Conservation (phyloP, 2,113 vertebrate genomes). For the Oreotrochilus melanogaster region DNA sequence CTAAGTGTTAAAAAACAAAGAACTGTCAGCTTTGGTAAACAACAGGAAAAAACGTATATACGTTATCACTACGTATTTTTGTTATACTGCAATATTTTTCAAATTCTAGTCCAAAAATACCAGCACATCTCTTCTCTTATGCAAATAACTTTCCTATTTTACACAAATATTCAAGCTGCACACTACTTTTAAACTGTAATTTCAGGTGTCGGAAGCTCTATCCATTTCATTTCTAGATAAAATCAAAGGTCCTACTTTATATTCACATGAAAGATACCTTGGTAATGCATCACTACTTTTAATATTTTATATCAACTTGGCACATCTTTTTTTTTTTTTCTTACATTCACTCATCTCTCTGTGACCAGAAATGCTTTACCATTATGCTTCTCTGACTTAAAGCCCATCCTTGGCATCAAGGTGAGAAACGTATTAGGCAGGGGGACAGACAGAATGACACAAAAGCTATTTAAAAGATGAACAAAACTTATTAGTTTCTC, state of each 20-base stretch:
- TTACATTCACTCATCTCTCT: not conserved
- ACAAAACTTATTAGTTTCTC: constrained; percentile 37
- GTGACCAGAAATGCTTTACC: constrained; percentile 50
- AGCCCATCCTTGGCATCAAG: constrained; percentile 16
- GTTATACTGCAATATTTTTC: not conserved
- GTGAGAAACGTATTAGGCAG: constrained; percentile 40
- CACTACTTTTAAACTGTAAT: not conserved
- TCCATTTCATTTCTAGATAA: not conserved
- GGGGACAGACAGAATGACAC: not conserved
- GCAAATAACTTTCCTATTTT: not conserved
- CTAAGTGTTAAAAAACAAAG: not conserved
- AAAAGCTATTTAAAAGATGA: constrained; percentile 28
- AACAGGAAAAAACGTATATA: not conserved
- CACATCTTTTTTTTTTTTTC: not conserved
- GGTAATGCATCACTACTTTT: not conserved
- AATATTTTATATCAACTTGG: not conserved
- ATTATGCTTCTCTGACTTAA: constrained; percentile 14
- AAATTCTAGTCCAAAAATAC: not conserved
- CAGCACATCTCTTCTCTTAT: not conserved
- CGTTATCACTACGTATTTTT: not conserved
- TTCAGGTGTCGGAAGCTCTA: not conserved
- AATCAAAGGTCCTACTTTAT: not conserved
- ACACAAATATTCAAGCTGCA: not conserved
- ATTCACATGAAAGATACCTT: not conserved
- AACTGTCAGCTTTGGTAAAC: not conserved